A percentile compares a stretch with the other conserved stretches of the same genome.
These are phyloP conservation scores for Phylloscopus trochilus DNA, from an alignment of 2,113 vertebrate genomes.

Conservation along the genomic window DNA sequence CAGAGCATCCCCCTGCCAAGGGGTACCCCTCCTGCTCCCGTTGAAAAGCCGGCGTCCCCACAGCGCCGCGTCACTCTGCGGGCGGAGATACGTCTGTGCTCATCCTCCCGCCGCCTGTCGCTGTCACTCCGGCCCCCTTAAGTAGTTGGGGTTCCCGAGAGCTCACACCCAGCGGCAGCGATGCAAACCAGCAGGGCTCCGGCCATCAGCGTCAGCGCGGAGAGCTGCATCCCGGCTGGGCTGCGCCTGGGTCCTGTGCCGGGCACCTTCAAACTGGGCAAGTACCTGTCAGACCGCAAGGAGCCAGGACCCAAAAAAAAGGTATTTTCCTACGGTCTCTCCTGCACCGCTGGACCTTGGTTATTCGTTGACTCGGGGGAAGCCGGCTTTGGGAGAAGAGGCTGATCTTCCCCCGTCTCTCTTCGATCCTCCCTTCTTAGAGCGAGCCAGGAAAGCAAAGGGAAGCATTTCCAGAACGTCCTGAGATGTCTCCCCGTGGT, in stretches of 20 bases:
- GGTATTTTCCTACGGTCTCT: constrained; percentile 72
- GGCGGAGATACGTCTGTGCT: constrained; percentile 90
- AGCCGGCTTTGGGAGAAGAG: neutral
- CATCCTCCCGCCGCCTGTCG: constrained; percentile 64
- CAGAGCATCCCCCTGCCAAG: constrained; percentile 78
- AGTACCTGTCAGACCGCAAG: constrained; percentile 94
- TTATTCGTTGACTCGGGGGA: neutral
- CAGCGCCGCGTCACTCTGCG: constrained; percentile 87
- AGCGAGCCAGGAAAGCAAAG: neutral
- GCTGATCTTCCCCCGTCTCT: neutral
- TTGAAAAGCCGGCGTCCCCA: constrained; percentile 91
- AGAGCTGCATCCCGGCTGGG: constrained; percentile 92
- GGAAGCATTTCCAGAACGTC: neutral
- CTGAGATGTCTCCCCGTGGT: neutral
- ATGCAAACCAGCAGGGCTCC: constrained; percentile 86
- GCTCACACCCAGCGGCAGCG: constrained; percentile 75
- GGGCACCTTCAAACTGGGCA: constrained; percentile 93
- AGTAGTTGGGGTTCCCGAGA: constrained; percentile 70
- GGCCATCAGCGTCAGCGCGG: constrained; percentile 88
- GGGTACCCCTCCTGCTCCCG: constrained; percentile 79
- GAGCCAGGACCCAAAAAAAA: constrained; percentile 95
- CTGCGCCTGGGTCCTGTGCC: constrained; percentile 92
- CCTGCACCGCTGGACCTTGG: constrained; percentile 24
- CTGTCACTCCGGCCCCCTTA: constrained; percentile 67
- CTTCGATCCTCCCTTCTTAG: neutral